Base-by-base conservation (phyloP, 1,140 invertebrate species). In the Chrysomallon squamiferum region DNA sequence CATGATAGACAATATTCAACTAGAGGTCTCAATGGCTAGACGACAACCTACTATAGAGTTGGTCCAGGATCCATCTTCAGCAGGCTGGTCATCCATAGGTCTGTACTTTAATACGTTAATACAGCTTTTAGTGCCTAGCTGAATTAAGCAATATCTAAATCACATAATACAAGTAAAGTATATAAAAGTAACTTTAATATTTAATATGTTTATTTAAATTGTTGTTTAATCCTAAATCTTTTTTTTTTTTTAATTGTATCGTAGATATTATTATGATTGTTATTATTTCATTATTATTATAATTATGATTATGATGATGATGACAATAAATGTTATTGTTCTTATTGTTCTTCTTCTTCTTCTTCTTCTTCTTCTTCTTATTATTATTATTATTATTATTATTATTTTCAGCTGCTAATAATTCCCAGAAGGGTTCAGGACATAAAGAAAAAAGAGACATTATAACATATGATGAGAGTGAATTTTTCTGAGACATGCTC, bases 41-140 rank as follows among this genome's bases (percentile, higher is more conserved):
- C 86, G 93, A 59, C 94, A 96, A 76, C 92, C 93, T 0, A 88
- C 91, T 61, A 92, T 95, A 82, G 92, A 94, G 72, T 90, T 91
- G 32, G 92, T 89, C 72, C 92, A 93, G 80, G 91, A 91, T 4
- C 89, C 90, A 7, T 92, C 92, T 0, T 91, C 91, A 13, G 89
- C 91, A 3, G 90, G 91, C 56, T 95, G 93, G 93, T 90, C 91
- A 3, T 90, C 92, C 0, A 90, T 94, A 74, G 90, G 90, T 90
- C 83, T 77, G 79, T 59, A 20, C 41, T 22, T 20, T 20, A 35
- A 30, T 6, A 38, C 35, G 15, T 18, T 30, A 18, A 32, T 58
- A 9, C 22, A 32, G 56, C 30, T 32, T 18, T 29, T 0, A 59
- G 35, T 32, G 30, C 18, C 27, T 1, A 35, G 30, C 25, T 30